Percentiles rank a stretch among this genome's conserved stretches.
These are phyloP conservation scores for Chaetorhynchus papuensis DNA, from an alignment of 2,113 vertebrate species.

Conservation along the genomic window DNA sequence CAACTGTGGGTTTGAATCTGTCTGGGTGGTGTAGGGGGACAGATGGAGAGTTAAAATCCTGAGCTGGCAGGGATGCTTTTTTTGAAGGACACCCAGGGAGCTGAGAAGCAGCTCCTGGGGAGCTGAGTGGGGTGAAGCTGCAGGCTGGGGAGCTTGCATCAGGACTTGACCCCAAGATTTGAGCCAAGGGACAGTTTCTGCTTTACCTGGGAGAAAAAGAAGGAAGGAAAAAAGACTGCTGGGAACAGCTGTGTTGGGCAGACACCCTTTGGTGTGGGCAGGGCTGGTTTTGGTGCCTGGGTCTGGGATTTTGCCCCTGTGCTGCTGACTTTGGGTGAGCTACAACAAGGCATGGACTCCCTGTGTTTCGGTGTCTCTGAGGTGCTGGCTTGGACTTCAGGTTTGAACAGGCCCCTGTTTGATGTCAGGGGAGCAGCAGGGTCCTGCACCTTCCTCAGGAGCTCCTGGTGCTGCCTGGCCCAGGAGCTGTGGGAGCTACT, in stretches of 20 bases:
- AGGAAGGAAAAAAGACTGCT: neutral
- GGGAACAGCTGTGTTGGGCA: neutral
- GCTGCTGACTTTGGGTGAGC: neutral
- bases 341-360: neutral
- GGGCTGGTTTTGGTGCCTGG: neutral
- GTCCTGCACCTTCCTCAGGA: neutral
- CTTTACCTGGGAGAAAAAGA: neutral
- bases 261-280: neutral
- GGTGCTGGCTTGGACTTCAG: neutral
- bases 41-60: neutral
- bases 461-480: neutral
- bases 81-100: neutral
- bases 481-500: neutral
- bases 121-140: neutral
- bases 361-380: accelerated
- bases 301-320: neutral
- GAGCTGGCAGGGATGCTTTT: neutral
- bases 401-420: neutral
- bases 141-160: neutral
- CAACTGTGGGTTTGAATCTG: neutral
- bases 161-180: neutral
- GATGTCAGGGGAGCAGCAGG: neutral
- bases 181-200: neutral
- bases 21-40: neutral
- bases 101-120: neutral